A percentile compares a stretch with the other conserved stretches of the same genome.
phyloP scores from a whole-genome alignment of 2,888 invertebrate species.

The Petrophora chlorosata region DNA sequence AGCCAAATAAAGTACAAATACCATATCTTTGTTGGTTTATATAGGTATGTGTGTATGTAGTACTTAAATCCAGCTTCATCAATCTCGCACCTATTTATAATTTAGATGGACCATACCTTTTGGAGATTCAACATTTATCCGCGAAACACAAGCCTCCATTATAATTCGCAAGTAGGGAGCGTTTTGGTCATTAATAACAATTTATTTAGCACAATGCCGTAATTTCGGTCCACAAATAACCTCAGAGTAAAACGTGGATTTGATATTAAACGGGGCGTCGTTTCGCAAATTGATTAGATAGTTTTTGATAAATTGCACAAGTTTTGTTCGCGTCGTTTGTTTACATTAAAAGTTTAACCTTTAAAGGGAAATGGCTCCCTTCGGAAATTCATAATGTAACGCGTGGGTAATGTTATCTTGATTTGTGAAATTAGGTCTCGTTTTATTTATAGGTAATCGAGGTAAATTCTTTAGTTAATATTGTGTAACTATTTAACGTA shows the following conservation, averaged over 20 bases:
- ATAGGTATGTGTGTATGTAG: no score
- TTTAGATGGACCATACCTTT: conserved; percentile 36
- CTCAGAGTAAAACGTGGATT: conserved; percentile 76
- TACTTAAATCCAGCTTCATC: conserved; percentile 11
- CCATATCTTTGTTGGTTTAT: conserved; percentile 1
- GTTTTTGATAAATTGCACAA: conserved; percentile 72
- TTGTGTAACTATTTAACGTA: no score
- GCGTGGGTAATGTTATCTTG: neutral
- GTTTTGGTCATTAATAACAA: conserved; percentile 81
- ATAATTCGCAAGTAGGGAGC: conserved; percentile 68
- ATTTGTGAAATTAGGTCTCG: no score
- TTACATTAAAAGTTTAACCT: conserved; percentile 38
- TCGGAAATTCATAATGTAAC: conserved; percentile 10
- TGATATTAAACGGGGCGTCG: conserved; percentile 73
- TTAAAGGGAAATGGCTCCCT: conserved; percentile 24
- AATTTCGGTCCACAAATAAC: conserved; percentile 73
- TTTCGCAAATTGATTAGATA: conserved; percentile 78
- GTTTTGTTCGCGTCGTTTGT: conserved; percentile 51
- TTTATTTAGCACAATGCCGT: conserved; percentile 80
- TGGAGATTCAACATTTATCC: conserved; percentile 64
- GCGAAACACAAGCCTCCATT: conserved; percentile 68
- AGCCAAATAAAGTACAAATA: conserved; percentile 4
- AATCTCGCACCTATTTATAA: conserved; percentile 43
- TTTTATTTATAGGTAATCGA: no score
- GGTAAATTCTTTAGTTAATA: no score